Evolutionary conservation across 2,113 vertebrate genomes (phyloP), one percentile per base, ranked within the genome.

Genomic region (Acinonyx jubatus): DNA sequence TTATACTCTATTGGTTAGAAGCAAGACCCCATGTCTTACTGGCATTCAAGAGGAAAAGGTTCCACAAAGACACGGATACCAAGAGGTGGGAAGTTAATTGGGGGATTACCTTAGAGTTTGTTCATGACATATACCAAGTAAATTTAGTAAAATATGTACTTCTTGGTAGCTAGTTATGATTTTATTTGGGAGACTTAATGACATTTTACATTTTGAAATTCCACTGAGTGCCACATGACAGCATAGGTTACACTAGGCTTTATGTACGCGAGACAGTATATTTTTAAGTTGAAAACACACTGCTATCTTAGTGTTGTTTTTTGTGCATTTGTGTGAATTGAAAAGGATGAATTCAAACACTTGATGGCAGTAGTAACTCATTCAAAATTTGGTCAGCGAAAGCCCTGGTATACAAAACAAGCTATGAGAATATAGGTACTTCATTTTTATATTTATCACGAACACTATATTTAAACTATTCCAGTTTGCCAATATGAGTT

Each of bases 361-460:
- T 97, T 71, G 97, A 94, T 98, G 98, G 97, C 98, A 97, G 97
- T 94, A 98, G 61, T 63, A 85, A 92, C 36, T 94, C 90, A 83
- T 94, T 92, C 80, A 95, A 71, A 68, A 71, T 78, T 90, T 79
- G 63, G 36, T 65, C 38, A 74, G 65, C 4, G 18, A 21, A 6
- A 10, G 4, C 95, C 9, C 90, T 7, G 13, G 5, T 86, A 13
- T 23, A 65, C 8, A 48, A 79, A 95, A 90, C 5, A 50, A 71
- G 55, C 5, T n/a, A 41, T 55, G 38, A 55, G 16, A 94, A 71
- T 11, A 25, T 27, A 90, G 69, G 74, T 2, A 41, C 0, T 52
- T 65, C 0, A 7, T 21, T 80, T 87, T 50, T 19, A 48, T 33
- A 29, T 92, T 80, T 76, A 57, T 91, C 61, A 74, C 1, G 0